Conservation (phyloP, 2,797 vertebrate species). For the Microcaecilia unicolor region DNA sequence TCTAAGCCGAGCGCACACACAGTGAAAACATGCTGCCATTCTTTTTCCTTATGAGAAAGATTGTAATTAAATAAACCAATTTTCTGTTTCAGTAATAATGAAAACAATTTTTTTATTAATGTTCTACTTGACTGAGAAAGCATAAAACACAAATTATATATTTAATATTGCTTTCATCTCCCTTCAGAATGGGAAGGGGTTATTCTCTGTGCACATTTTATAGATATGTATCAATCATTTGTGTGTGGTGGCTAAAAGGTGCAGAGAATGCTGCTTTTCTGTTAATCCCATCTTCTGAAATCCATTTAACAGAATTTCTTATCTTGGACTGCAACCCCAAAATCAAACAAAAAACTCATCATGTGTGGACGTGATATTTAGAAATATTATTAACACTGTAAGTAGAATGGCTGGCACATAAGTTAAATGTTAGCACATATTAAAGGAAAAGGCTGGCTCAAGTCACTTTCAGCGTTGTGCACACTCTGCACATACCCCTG, state of each 20-base stretch:
- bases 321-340: no score
- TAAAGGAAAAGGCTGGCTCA: background rate
- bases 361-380: background rate
- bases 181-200: background rate
- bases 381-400: background rate
- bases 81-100: slow-evolving; percentile 40
- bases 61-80: slow-evolving; percentile 39
- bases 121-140: slow-evolving; percentile 46
- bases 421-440: background rate
- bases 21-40: slow-evolving; percentile 28
- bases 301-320: slow-evolving; percentile 4
- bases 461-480: background rate
- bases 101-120: slow-evolving; percentile 33
- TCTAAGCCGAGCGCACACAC: slow-evolving; percentile 30
- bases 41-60: slow-evolving; percentile 46
- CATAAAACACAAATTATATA: slow-evolving; percentile 31
- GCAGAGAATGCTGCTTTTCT: slow-evolving; percentile 11
- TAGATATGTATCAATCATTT: slow-evolving; percentile 6
- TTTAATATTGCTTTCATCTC: slow-evolving; percentile 18
- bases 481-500: background rate
- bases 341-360: no score
- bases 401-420: background rate
- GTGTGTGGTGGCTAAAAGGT: slow-evolving; percentile 5
- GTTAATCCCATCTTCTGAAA: slow-evolving; percentile 15
- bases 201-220: slow-evolving; percentile 9